Percentiles rank a stretch among this genome's conserved stretches.
Conservation (phyloP, 2,888 invertebrate species). For the Pycnomerus fuliginosus region DNA sequence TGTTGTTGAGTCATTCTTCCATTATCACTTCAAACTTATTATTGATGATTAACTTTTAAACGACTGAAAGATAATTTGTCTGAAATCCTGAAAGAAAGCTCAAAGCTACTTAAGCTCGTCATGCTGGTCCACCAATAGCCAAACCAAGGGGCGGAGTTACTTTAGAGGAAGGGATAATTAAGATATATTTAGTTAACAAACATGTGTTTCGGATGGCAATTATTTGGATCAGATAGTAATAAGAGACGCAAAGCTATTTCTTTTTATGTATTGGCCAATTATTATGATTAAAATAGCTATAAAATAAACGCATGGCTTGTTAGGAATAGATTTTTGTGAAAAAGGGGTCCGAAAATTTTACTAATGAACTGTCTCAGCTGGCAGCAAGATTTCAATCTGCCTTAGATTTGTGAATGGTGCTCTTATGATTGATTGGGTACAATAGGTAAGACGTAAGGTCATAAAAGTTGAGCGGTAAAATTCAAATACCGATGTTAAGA, state of each 20-base stretch:
- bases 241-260: slow-evolving; percentile 8
- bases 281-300: slow-evolving; percentile 4
- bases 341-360: slow-evolving; percentile 20
- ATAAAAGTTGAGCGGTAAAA: too few relatives aligned
- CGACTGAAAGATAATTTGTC: slow-evolving; percentile 19
- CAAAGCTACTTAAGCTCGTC: slow-evolving; percentile 17
- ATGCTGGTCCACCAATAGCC: slow-evolving; percentile 29
- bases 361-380: too few relatives aligned
- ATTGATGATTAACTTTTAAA: slow-evolving; percentile 11
- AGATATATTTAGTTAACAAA: slow-evolving; percentile 41
- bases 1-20: not conserved
- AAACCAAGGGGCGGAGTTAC: slow-evolving; percentile 27
- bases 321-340: slow-evolving; percentile 4
- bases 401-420: too few relatives aligned
- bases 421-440: too few relatives aligned
- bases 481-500: too few relatives aligned
- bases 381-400: too few relatives aligned
- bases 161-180: slow-evolving; percentile 36
- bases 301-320: too few relatives aligned
- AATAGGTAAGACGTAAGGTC: too few relatives aligned
- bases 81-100: slow-evolving; percentile 27
- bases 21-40: slow-evolving; percentile 8
- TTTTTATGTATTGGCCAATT: slow-evolving; percentile 22
- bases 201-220: slow-evolving; percentile 29
- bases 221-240: slow-evolving; percentile 5